Base-by-base conservation (phyloP, 2,888 invertebrate species). In the Homarus gammarus region DNA sequence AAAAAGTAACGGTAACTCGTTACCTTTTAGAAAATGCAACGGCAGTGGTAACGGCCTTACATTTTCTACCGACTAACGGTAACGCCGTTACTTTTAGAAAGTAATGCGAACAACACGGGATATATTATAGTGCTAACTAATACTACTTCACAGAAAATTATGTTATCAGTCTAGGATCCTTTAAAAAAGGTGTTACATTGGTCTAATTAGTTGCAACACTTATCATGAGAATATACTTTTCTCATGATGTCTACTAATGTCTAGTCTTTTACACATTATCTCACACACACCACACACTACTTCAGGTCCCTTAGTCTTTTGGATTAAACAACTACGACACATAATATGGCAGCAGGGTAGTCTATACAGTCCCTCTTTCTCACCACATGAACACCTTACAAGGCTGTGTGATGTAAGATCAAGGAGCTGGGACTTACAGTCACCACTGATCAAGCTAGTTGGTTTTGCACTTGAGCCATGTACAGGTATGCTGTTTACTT, bases 221-320 rank as follows among this genome's bases (percentile, higher is more conserved):
- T 36, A 72, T n/a, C 18, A 77, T n/a, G 75, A 84, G 78, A 84
- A 89, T 33, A 89, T 78, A 40, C 88, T 89, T 78, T 89, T 84
- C n/a, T 36, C 49, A 70, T 89, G 88, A 77, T 84, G 78, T 38
- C 72, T 83, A 27, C 64, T 27, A 51, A 89, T 77, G 22, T 68
- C 51, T 31, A 78, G 78, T 68, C 40, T 68, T 56, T 84, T 84
- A 72, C 77, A 78, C 51, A 31, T 56, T n/a, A 31, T 83, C 38
- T 70, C 36, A 31, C 88, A 89, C 12, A 40, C 51, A 38, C 22
- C 31, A 40, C 88, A 89, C 27, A 75, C 51, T n/a, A 78, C 73
- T 27, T 61, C 64, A 44, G 51, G 33, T 27, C 40, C 70, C 8
- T 84, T 51, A 33, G 15, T 77, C 2, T 61, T 40, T 56, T 84